These are phyloP conservation scores for Whitmania pigra DNA, from an alignment of 1,140 invertebrate species.

Conservation along the genomic window DNA sequence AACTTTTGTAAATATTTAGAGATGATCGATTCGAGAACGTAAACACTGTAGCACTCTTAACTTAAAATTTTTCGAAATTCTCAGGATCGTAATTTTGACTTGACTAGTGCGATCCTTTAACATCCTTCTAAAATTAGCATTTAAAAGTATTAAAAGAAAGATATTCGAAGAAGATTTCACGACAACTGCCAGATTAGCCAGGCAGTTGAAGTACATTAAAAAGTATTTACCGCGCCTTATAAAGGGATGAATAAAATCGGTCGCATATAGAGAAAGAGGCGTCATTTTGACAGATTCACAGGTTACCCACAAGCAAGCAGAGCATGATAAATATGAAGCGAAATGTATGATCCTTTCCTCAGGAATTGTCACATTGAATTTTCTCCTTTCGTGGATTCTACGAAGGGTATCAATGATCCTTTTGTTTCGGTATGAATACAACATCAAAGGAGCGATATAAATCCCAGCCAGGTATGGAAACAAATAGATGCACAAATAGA, in stretches of 20 bases:
- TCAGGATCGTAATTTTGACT: too few relatives aligned
- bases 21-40: too few relatives aligned
- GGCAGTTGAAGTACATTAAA: background rate
- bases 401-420: background rate
- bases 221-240: background rate
- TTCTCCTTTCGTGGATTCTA: background rate
- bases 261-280: background rate
- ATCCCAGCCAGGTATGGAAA: background rate
- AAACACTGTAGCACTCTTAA: too few relatives aligned
- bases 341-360: background rate
- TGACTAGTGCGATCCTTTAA: background rate
- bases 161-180: conserved; percentile 6
- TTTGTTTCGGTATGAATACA: background rate
- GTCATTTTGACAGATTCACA: background rate
- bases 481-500: background rate
- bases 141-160: background rate
- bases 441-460: conserved; percentile 2
- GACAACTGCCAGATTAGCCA: background rate
- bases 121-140: background rate
- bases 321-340: background rate
- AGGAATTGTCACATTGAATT: background rate
- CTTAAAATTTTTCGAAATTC: too few relatives aligned
- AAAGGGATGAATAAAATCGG: background rate
- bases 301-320: background rate
- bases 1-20: too few relatives aligned